phyloP scores from a whole-genome alignment of 2,888 invertebrate species.

The Drosophila maculinotata region DNA sequence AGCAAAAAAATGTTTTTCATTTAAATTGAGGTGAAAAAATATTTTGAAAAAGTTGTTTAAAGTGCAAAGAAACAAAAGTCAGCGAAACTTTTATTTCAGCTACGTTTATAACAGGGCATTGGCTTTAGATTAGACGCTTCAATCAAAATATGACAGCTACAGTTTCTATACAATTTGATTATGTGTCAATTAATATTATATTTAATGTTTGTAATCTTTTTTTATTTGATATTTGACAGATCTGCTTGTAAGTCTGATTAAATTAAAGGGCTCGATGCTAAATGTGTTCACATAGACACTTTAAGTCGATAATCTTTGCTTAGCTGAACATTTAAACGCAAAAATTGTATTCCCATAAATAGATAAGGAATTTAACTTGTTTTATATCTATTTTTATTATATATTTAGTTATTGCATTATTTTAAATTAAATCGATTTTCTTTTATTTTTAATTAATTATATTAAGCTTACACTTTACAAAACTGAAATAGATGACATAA shows the following conservation, averaged over 20 bases:
- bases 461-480: background rate
- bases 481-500: too few species aligned
- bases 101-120: background rate
- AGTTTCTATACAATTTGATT: background rate
- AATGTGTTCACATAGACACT: background rate
- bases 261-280: slow-evolving; percentile 8
- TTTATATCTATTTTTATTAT: background rate
- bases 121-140: background rate
- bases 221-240: slow-evolving; percentile 4
- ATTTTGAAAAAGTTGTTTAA: background rate
- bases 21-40: slow-evolving; percentile 1
- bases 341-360: background rate
- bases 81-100: background rate
- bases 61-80: slow-evolving; percentile 5
- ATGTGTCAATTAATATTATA: background rate
- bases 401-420: too few species aligned
- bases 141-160: background rate
- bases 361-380: background rate
- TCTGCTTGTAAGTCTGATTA: slow-evolving; percentile 8
- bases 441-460: background rate
- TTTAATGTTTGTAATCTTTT: background rate
- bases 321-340: background rate
- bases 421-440: too few species aligned
- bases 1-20: slow-evolving; percentile 16
- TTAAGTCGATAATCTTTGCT: background rate